phyloP scores from a whole-genome alignment of 2,888 invertebrate genomes.

The Mesorhabditis belari region DNA sequence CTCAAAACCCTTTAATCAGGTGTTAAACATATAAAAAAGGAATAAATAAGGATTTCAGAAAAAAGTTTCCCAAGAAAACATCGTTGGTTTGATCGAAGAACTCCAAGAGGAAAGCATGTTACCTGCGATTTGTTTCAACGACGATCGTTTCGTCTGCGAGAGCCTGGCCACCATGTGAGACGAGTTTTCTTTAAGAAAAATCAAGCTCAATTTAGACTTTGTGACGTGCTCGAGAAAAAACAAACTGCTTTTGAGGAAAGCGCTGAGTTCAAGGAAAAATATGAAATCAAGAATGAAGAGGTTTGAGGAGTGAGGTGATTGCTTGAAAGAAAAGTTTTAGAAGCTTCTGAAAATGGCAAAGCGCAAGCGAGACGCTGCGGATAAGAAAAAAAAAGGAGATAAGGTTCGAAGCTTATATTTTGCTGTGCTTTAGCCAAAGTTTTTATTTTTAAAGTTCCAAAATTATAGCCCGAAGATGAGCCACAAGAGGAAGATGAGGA shows the following conservation, averaged over 20 bases:
- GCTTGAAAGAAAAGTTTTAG: slow-evolving; percentile 1
- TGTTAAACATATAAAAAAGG: slow-evolving; percentile 1
- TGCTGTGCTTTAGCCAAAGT: too few species aligned
- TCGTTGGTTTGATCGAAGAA: slow-evolving; percentile 42
- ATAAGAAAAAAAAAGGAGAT: slow-evolving; percentile 37
- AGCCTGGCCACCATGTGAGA: too few species aligned
- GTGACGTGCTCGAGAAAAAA: background rate
- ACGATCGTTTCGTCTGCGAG: slow-evolving; percentile 47
- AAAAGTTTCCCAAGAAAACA: slow-evolving; percentile 37
- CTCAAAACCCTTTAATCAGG: slow-evolving; percentile 38
- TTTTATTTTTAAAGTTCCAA: too few species aligned
- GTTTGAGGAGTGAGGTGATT: too few species aligned
- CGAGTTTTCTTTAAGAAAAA: too few species aligned
- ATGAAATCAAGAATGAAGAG: slow-evolving; percentile 46
- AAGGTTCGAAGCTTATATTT: too few species aligned
- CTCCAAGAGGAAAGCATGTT: slow-evolving; percentile 39
- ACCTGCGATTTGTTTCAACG: slow-evolving; percentile 51
- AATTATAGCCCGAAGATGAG: slow-evolving; percentile 14
- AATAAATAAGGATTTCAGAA: slow-evolving; percentile 7
- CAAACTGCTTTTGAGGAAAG: slow-evolving; percentile 30
- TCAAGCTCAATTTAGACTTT: background rate
- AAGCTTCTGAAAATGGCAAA: slow-evolving; percentile 45
- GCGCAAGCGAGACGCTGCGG: slow-evolving; percentile 44
- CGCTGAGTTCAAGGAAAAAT: slow-evolving; percentile 44
- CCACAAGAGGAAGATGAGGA: slow-evolving; percentile 25